These are phyloP conservation scores for Apoderus coryli DNA, from an alignment of 2,888 invertebrate species.

Conservation along the genomic window DNA sequence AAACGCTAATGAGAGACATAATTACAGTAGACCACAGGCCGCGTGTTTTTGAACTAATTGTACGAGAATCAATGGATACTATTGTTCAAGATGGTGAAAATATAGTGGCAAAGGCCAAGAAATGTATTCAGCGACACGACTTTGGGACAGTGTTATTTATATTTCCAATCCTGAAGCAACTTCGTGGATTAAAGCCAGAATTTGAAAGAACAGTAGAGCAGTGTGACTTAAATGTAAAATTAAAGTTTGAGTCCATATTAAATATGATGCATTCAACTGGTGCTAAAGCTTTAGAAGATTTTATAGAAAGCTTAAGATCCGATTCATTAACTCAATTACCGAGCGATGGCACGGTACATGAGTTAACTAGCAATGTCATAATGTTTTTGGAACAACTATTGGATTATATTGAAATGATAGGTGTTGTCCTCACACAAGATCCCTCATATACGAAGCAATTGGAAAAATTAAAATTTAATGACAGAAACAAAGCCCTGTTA, in stretches of 20 bases:
- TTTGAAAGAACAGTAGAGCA: constrained; percentile 65
- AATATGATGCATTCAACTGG: constrained; percentile 65
- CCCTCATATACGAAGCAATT: constrained; percentile 39
- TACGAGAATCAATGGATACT: constrained; percentile 70
- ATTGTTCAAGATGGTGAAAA: constrained; percentile 79
- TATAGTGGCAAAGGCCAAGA: constrained; percentile 57
- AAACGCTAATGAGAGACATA: constrained; percentile 66
- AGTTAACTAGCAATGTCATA: constrained; percentile 86
- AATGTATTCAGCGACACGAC: constrained; percentile 62
- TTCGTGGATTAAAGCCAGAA: constrained; percentile 61
- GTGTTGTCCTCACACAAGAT: constrained; percentile 49
- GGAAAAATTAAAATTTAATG: constrained; percentile 36
- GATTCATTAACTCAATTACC: constrained; percentile 73
- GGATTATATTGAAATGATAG: constrained; percentile 63
- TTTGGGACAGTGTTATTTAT: constrained; percentile 67
- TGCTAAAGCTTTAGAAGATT: constrained; percentile 80
- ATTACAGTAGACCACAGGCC: constrained; percentile 70
- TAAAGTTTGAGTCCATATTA: constrained; percentile 58
- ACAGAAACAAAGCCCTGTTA: constrained; percentile 49
- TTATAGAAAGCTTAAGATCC: constrained; percentile 72
- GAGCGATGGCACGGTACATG: constrained; percentile 95
- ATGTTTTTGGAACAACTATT: constrained; percentile 81
- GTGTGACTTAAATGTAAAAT: constrained; percentile 51
- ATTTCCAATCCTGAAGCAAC: constrained; percentile 69
- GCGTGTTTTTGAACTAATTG: constrained; percentile 68